Percentiles rank a stretch among this genome's conserved stretches.
These are phyloP conservation scores for Myotis yumanensis DNA, from an alignment of 2,113 vertebrate species.

Conservation along the genomic window DNA sequence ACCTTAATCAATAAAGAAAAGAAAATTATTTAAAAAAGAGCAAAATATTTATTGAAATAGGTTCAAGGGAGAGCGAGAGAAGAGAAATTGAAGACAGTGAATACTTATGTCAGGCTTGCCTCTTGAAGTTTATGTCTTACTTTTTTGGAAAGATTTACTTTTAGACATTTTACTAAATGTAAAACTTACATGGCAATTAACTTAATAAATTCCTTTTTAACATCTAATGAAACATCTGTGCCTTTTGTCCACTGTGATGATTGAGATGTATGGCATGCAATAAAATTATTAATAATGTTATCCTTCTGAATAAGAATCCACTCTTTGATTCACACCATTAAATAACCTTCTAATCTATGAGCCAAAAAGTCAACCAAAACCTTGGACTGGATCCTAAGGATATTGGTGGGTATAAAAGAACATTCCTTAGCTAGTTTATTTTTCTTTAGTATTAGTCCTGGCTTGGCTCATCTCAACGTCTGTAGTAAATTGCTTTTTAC, in stretches of 20 bases:
- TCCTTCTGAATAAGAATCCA: conserved; percentile 75
- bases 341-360: conserved; percentile 78
- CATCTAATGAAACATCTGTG: conserved; percentile 81
- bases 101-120: not conserved
- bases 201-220: conserved; percentile 73
- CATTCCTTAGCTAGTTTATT: conserved; percentile 80
- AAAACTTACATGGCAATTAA: conserved; percentile 71
- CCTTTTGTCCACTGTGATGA: conserved; percentile 77
- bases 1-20: too few relatives aligned
- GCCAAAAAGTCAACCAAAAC: conserved; percentile 72
- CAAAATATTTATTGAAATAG: not conserved
- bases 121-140: conserved; percentile 40
- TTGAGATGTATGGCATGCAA: conserved; percentile 77
- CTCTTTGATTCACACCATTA: conserved; percentile 81
- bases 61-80: not conserved
- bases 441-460: conserved; percentile 79
- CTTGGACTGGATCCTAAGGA: conserved; percentile 68
- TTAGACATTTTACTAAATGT: conserved; percentile 66
- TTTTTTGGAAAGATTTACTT: conserved; percentile 63
- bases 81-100: not conserved
- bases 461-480: conserved; percentile 70
- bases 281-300: conserved; percentile 75
- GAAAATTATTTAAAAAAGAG: too few relatives aligned
- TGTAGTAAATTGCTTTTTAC: conserved; percentile 80
- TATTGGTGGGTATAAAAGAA: conserved; percentile 70